A percentile compares a stretch with the other conserved stretches of the same genome.
Conservation (phyloP, 2,888 invertebrate genomes). For the Heteropelma amictum region DNA sequence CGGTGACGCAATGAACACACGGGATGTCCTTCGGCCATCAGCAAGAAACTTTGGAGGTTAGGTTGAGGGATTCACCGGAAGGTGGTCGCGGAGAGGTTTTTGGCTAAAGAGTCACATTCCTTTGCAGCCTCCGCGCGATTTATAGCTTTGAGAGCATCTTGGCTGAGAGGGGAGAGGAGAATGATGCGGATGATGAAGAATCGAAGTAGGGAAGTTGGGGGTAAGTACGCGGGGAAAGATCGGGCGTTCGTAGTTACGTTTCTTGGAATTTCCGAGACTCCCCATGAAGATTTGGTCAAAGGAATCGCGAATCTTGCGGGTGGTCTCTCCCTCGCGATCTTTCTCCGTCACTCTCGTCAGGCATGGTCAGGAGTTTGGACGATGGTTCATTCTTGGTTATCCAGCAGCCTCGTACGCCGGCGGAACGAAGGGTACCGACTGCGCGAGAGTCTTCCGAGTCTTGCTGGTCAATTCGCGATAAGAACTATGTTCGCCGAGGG, state of each 20-base stretch:
- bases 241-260: slow-evolving; percentile 1
- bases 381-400: slow-evolving; percentile 42
- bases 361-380: slow-evolving; percentile 37
- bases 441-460: slow-evolving; percentile 9
- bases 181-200: slow-evolving; percentile 12
- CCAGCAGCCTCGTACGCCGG: slow-evolving; percentile 1
- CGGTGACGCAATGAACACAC: slow-evolving; percentile 18
- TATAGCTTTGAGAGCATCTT: slow-evolving; percentile 16
- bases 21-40: slow-evolving; percentile 37
- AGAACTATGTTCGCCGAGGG: slow-evolving; percentile 23
- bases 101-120: slow-evolving; percentile 9
- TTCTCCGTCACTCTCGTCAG: not conserved
- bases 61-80: slow-evolving; percentile 1
- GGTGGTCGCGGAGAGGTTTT: slow-evolving; percentile 28
- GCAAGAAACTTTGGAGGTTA: slow-evolving; percentile 38
- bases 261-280: slow-evolving; percentile 39
- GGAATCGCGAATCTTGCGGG: slow-evolving; percentile 51
- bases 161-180: not conserved
- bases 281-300: slow-evolving; percentile 49
- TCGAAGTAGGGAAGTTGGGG: not conserved
- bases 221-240: slow-evolving; percentile 7
- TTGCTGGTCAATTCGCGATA: slow-evolving; percentile 22
- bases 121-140: slow-evolving; percentile 19
- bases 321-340: not conserved
- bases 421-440: slow-evolving; percentile 2